Base-by-base conservation (phyloP, 2,113 vertebrate genomes). In the Mastomys coucha region DNA sequence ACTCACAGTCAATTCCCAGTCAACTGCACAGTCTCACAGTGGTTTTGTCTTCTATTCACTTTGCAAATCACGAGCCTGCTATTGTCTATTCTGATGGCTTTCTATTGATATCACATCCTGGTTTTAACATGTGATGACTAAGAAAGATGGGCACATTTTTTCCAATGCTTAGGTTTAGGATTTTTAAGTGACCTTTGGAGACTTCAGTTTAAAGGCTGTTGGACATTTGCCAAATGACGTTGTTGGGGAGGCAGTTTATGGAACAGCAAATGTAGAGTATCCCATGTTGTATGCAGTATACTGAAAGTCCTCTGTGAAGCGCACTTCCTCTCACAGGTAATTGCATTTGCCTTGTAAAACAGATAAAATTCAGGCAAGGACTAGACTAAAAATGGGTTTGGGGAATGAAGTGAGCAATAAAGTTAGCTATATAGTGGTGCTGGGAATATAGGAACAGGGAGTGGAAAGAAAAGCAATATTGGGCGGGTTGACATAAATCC, bases 121-220 rank as follows among this genome's bases (percentile, higher is more conserved):
- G 33, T 78, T 96, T 92, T 56, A 63, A 69, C 69, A 91, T 75
- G 33, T 80, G 31, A 75, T 90, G 20, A 80, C 56, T 90, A n/a
- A 88, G 31, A 73, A 87, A 84, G 7, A 49, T 63, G 45, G 49
- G 0, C 4, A 67, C 31, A 2, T 81, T 93, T 65, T 91, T 87
- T n/a, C 13, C 11, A 0, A 0, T 88, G 26, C n/a, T 63, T 26
- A 78, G 26, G 56, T 17, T 95, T 89, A 82, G 24, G 17, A 63
- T 60, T 70, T 87, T 82, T 94, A 3, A 63, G n/a, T 88, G 8
- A 67, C 17, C 93, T 69, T 87, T 49, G 16, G 89, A 78, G 75
- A 33, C n/a, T 90, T 91, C 3, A 7, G 26, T 65, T 91, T 49
- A 87, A 78, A 70, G 76, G 20, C 3, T 70, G 5, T 7, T 85